phyloP scores from a whole-genome alignment of 1,140 invertebrate genomes.

The Brachionus calyciflorus region DNA sequence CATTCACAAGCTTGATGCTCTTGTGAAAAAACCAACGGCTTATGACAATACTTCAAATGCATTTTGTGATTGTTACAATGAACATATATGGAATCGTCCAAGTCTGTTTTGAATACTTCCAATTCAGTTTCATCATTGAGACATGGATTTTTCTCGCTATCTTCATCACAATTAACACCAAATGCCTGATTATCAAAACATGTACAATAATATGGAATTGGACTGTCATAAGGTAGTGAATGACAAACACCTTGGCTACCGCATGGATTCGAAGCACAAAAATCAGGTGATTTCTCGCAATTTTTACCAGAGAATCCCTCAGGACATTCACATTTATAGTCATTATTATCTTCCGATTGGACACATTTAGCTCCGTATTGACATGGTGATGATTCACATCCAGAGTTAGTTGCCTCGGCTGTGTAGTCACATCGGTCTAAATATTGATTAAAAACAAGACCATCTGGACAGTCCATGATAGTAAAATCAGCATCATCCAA shows the following conservation, averaged over 20 bases:
- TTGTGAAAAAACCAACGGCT: conserved; percentile 27
- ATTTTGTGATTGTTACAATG: conserved; percentile 35
- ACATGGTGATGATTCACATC: conserved; percentile 26
- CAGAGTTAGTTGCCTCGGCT: background rate
- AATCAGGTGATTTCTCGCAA: conserved; percentile 26
- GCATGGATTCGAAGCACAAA: conserved; percentile 16
- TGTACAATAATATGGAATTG: conserved; percentile 13
- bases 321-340: conserved; percentile 24
- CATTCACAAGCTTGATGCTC: conserved; percentile 27
- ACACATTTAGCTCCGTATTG: conserved; percentile 32
- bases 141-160: conserved; percentile 30
- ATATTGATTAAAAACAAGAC: conserved; percentile 13
- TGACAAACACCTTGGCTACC: conserved; percentile 13
- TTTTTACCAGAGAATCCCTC: background rate
- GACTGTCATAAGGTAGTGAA: background rate
- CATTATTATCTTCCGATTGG: background rate
- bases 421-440: conserved; percentile 38
- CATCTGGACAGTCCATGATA: conserved; percentile 32
- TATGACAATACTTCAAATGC: conserved; percentile 26
- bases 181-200: conserved; percentile 13
- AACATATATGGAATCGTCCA: conserved; percentile 13
- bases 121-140: conserved; percentile 2
- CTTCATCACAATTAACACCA: conserved; percentile 11
- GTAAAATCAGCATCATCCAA: background rate
- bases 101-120: background rate